Conservation (phyloP, 2,888 invertebrate genomes). For the Brenthis ino region DNA sequence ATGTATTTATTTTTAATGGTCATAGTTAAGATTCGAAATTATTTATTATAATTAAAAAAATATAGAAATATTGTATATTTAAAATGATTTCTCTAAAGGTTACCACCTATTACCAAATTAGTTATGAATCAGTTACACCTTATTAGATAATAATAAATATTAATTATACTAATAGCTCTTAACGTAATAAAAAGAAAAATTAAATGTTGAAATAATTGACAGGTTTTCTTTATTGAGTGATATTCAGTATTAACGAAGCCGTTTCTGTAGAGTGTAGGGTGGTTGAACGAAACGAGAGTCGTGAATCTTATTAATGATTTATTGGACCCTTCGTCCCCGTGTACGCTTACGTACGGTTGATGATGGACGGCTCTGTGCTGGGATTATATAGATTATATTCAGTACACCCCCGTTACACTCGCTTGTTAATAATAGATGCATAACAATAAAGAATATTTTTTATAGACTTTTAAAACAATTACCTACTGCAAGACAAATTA, state of each 20-base stretch:
- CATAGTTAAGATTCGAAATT: too few relatives aligned
- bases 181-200: background rate
- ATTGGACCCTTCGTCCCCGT: slow-evolving; percentile 45
- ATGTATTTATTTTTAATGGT: too few relatives aligned
- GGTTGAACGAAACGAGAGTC: slow-evolving; percentile 51
- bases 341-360: slow-evolving; percentile 22
- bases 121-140: too few relatives aligned
- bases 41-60: too few relatives aligned
- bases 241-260: slow-evolving; percentile 23
- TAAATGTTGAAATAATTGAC: background rate
- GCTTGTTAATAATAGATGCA: slow-evolving; percentile 16
- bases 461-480: background rate
- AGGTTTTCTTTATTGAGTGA: slow-evolving; percentile 8
- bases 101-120: too few relatives aligned
- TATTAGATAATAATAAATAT: too few relatives aligned
- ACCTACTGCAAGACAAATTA: too few relatives aligned
- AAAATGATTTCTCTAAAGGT: too few relatives aligned
- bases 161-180: background rate
- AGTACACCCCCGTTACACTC: slow-evolving; percentile 12
- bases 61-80: too few relatives aligned
- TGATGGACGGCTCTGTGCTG: slow-evolving; percentile 26
- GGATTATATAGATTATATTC: slow-evolving; percentile 33
- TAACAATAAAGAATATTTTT: slow-evolving; percentile 2
- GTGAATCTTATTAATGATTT: slow-evolving; percentile 69
- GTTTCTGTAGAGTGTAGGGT: slow-evolving; percentile 32